Evolutionary conservation across 1,140 invertebrate genomes (phyloP), one percentile per base, ranked within the genome.

Genomic region (Zaprionus capensis): DNA sequence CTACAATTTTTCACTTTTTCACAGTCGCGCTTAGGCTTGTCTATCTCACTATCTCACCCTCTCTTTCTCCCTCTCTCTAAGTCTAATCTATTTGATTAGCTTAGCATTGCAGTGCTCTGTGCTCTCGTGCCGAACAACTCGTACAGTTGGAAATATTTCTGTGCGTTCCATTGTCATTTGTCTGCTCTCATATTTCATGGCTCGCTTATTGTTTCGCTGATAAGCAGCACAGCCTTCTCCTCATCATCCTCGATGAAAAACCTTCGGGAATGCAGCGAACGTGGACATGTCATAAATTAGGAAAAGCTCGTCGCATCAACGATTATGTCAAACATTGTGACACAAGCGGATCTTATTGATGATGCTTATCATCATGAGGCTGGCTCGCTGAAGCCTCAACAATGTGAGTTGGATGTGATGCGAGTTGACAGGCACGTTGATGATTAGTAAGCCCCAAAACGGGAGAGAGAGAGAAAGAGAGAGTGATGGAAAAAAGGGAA

Each of bases 211-310:
- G 63, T 72, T 69, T 67, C 36, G 49, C 51, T 71, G 83, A 87
- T 86, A 86, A 80, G 82, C 75, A 67, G 85, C 20, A 14, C 9
- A 22, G 46, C 20, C 46, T 49, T 11, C 22, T 15, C 2, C 41
- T 17, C 14, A 0, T 44, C 41, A 14, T n/a, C n/a, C 15, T 6
- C 15, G 12, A 20, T n/a, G 36, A 28, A 61, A 56, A 31, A 34
- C 22, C 24, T 51, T 53, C 53, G 56, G 26, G 46, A 68, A 76
- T 76, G 77, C 77, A 63, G 46, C 59, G 61, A 70, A 76, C 70
- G 70, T 82, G 77, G 81, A 78, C 83, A 88, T 81, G 83, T 82
- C 84, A 87, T 87, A 87, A 87, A 87, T 87, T 87, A 87, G 81
- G 66, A 46, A 71, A 79, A 78, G 69, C 75, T 71, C 70, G 70